Percentiles rank a stretch among this genome's conserved stretches.
These are phyloP conservation scores for Cerceris ruficornis DNA, from an alignment of 2,888 invertebrate genomes.

Conservation along the genomic window DNA sequence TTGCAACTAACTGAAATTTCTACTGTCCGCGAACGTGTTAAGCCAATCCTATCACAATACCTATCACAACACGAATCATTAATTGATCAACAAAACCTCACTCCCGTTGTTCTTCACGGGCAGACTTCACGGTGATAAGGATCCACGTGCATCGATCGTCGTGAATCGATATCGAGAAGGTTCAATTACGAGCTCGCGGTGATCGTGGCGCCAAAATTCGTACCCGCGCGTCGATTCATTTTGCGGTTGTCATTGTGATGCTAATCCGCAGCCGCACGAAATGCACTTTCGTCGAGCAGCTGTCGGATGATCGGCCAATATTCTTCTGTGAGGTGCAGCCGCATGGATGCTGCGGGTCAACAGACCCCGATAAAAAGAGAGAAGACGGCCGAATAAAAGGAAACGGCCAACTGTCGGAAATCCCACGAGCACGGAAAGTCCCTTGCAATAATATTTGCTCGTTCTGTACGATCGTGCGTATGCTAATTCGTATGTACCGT, in stretches of 20 bases:
- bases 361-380: slow-evolving; percentile 13
- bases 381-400: slow-evolving; percentile 14
- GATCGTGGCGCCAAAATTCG: too few species aligned
- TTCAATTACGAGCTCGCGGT: too few species aligned
- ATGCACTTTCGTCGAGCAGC: slow-evolving; percentile 50
- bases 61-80: too few species aligned
- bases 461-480: slow-evolving; percentile 1
- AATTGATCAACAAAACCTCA: too few species aligned
- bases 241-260: slow-evolving; percentile 40
- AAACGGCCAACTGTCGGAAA: slow-evolving; percentile 49
- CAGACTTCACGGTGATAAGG: too few species aligned
- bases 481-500: slow-evolving; percentile 28
- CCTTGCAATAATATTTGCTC: slow-evolving; percentile 30
- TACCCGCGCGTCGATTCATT: too few species aligned
- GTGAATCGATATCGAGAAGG: too few species aligned
- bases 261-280: slow-evolving; percentile 41
- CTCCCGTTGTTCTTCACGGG: too few species aligned
- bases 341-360: slow-evolving; percentile 28
- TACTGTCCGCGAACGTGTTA: too few species aligned
- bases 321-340: slow-evolving; percentile 22
- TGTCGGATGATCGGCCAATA: slow-evolving; percentile 55
- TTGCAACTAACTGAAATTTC: too few species aligned
- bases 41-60: too few species aligned
- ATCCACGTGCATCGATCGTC: too few species aligned
- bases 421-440: slow-evolving; percentile 32